Evolutionary conservation across 1,140 invertebrate genomes (phyloP), one percentile per base, ranked within the genome.

Genomic region (Euura lappo): DNA sequence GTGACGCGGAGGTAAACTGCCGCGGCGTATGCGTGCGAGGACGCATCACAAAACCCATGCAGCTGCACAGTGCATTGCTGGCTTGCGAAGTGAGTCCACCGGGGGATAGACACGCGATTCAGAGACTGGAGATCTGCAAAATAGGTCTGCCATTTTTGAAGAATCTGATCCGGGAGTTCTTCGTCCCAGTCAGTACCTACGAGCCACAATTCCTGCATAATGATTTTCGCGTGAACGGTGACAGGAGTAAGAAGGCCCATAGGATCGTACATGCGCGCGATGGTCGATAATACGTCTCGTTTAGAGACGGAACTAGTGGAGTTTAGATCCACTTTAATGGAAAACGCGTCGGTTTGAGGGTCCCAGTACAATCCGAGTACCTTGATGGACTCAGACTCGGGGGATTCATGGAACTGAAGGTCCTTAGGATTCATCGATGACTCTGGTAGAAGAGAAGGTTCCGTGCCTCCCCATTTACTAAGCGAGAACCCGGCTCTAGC

Each of bases 121-220:
- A 68, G 11, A 13, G 75, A 77, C 0, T 78, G 13, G 28, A 28
- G 28, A 28, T 28, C 28, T 28, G 28, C 28, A 28, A 28, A 28
- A 28, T 28, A 28, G 28, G 1, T 28, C 7, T n/a, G 28, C 83
- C 81, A 84, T 28, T 43, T 28, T 2, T 46, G 69, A 45, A 76
- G 60, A 7, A 79, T 60, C 2, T 77, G 67, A 45, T 45, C 11
- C 5, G 78, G 71, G n/a, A 81, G 3, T 11, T 64, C 44, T 70
- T 79, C 70, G 65, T 87, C 85, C 83, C 85, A 87, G 10, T 75
- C 78, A 5, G 79, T 64, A 44, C 77, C 70, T n/a, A 45, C 2
- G 64, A 75, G 69, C 81, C 84, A 83, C 0, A 86, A 5, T 44
- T 75, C 70, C 72, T 86, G 84, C 42, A 87, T 76, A 4, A 86